These are phyloP conservation scores for Brachycybe producta DNA, from an alignment of 2,888 invertebrate genomes.

Conservation along the genomic window DNA sequence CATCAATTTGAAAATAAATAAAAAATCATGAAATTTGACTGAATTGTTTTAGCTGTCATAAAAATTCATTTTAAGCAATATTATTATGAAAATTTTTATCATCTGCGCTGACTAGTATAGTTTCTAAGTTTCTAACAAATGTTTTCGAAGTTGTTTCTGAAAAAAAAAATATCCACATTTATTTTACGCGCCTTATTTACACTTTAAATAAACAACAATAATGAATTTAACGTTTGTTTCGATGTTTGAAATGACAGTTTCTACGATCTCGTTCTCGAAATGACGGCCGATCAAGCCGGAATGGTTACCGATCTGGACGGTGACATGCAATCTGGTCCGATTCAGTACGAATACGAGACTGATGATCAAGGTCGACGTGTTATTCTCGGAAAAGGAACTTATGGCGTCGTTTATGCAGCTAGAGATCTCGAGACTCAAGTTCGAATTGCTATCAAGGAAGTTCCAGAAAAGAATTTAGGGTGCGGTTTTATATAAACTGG, in stretches of 20 bases:
- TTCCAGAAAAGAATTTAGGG: slow-evolving; percentile 88
- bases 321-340: slow-evolving; percentile 55
- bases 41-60: too few relatives aligned
- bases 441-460: slow-evolving; percentile 94
- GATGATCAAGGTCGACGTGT: slow-evolving; percentile 79
- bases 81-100: too few relatives aligned
- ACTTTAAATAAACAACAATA: too few relatives aligned
- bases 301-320: slow-evolving; percentile 62
- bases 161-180: too few relatives aligned
- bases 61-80: too few relatives aligned
- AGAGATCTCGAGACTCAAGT: slow-evolving; percentile 84
- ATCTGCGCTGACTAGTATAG: too few relatives aligned
- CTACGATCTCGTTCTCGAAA: slow-evolving; percentile 68
- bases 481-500: slow-evolving; percentile 28
- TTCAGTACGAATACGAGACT: slow-evolving; percentile 78
- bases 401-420: slow-evolving; percentile 88
- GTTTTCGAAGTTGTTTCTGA: too few relatives aligned
- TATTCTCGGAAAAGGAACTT: slow-evolving; percentile 86
- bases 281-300: slow-evolving; percentile 75
- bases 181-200: too few relatives aligned
- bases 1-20: too few relatives aligned
- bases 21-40: too few relatives aligned
- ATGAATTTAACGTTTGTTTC: too few relatives aligned
- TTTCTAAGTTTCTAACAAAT: too few relatives aligned
- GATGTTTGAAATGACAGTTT: slow-evolving; percentile 45